Conservation (phyloP, 2,113 vertebrate genomes). For the Rhineura floridana region DNA sequence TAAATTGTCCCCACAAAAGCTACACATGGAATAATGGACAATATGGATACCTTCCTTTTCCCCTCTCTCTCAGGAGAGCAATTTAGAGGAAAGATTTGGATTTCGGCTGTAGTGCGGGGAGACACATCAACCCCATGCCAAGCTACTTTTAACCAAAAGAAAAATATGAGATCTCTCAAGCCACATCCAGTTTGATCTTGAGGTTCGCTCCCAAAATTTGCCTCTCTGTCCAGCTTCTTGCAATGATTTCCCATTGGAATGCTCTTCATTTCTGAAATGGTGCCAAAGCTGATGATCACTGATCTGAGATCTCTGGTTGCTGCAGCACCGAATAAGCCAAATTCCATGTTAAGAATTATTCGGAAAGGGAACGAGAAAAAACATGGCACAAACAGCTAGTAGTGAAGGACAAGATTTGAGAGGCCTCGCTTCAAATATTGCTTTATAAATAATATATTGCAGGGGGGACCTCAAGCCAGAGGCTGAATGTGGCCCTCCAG, state of each 20-base stretch:
- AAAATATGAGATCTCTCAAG: not conserved
- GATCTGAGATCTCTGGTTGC: not conserved
- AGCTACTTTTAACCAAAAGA: not conserved
- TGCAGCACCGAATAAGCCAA: not conserved
- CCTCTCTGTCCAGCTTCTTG: conserved; percentile 5
- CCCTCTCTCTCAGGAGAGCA: not conserved
- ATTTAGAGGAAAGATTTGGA: not conserved
- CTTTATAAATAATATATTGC: not conserved
- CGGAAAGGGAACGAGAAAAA: not conserved
- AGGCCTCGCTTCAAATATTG: not conserved
- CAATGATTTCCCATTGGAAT: conserved; percentile 34
- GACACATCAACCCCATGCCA: not conserved
- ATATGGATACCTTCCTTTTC: not conserved
- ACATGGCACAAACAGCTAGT: not conserved
- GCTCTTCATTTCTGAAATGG: not conserved
- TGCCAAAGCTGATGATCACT: not conserved
- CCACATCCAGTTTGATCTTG: not conserved
- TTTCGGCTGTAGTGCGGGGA: not conserved
- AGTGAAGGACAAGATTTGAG: not conserved
- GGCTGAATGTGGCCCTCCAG: not conserved
- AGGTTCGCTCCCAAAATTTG: conserved; percentile 31
- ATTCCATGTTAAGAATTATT: not conserved
- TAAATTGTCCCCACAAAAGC: not conserved
- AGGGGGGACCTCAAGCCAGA: not conserved
- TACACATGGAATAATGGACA: not conserved